These are phyloP conservation scores for Octodonta nipae DNA, from an alignment of 2,888 invertebrate species.

Conservation along the genomic window DNA sequence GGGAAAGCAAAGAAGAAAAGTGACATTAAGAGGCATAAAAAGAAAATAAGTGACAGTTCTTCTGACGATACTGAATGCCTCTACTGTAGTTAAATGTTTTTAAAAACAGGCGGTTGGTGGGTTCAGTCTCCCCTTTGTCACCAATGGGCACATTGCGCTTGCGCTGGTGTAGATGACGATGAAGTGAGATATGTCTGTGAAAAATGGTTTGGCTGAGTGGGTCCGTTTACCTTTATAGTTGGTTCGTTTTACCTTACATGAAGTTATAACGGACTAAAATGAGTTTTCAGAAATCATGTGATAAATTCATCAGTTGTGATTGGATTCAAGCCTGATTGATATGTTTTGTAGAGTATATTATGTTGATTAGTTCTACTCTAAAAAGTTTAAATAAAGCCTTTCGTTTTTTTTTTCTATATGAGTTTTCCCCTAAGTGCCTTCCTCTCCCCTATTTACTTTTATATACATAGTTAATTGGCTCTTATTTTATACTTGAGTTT, in stretches of 20 bases:
- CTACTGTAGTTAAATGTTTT: constrained; percentile 5
- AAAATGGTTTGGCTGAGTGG: too few relatives aligned
- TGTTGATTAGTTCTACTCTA: too few relatives aligned
- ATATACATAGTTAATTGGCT: too few relatives aligned
- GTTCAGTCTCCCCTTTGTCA: constrained; percentile 1
- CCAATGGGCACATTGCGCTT: constrained; percentile 3
- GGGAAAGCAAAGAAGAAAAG: too few relatives aligned
- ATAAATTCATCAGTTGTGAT: too few relatives aligned
- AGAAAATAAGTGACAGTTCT: background rate
- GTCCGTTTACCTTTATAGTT: background rate
- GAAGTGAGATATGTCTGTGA: too few relatives aligned
- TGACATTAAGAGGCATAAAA: too few relatives aligned
- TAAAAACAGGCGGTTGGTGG: constrained; percentile 4
- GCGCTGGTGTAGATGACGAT: constrained; percentile 4
- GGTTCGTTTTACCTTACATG: background rate
- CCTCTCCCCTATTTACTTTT: constrained; percentile 1
- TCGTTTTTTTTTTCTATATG: too few relatives aligned
- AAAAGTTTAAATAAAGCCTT: too few relatives aligned
- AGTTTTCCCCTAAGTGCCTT: background rate
- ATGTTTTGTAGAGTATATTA: too few relatives aligned
- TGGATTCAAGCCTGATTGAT: too few relatives aligned
- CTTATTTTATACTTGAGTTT: too few relatives aligned
- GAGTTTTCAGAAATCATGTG: background rate
- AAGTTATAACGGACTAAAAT: background rate
- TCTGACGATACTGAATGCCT: constrained; percentile 5